These are phyloP conservation scores for Blastobasis lacticolella DNA, from an alignment of 2,888 invertebrate genomes.

Conservation along the genomic window DNA sequence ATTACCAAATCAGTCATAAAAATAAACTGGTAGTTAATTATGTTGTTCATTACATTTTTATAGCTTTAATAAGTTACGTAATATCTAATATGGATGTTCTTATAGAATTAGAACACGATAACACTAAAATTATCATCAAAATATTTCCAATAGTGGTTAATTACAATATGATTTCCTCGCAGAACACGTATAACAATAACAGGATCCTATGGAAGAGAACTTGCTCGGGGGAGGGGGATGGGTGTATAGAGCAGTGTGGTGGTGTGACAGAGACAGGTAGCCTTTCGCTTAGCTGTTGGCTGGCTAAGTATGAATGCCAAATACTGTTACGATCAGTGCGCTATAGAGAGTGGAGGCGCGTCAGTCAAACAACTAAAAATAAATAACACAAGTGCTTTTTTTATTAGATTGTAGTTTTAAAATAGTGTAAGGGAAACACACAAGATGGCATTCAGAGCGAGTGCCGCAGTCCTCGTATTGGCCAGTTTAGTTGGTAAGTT, in stretches of 20 bases:
- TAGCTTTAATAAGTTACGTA: neutral
- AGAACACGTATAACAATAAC: conserved; percentile 63
- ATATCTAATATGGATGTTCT: neutral
- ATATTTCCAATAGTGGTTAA: neutral
- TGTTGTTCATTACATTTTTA: conserved; percentile 9
- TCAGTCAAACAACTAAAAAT: conserved; percentile 38
- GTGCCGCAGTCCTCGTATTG: conserved; percentile 43
- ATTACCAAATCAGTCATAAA: too few relatives aligned
- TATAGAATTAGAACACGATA: too few relatives aligned
- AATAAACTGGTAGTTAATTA: neutral
- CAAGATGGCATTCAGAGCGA: conserved; percentile 59
- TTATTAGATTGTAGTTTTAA: conserved; percentile 36
- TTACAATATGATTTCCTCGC: conserved; percentile 43
- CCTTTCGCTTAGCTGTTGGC: conserved; percentile 58
- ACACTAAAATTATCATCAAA: too few relatives aligned
- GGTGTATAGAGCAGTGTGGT: conserved; percentile 21
- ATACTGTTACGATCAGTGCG: conserved; percentile 65
- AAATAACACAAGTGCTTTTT: conserved; percentile 55
- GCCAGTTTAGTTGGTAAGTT: conserved; percentile 60
- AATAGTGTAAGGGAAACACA: conserved; percentile 35
- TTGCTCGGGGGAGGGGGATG: conserved; percentile 30
- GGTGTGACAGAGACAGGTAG: conserved; percentile 42
- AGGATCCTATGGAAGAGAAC: conserved; percentile 46
- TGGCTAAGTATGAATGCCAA: conserved; percentile 61
- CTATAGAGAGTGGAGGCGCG: conserved; percentile 56